phyloP scores from a whole-genome alignment of 2,888 invertebrate species.

The Pyralis farinalis region DNA sequence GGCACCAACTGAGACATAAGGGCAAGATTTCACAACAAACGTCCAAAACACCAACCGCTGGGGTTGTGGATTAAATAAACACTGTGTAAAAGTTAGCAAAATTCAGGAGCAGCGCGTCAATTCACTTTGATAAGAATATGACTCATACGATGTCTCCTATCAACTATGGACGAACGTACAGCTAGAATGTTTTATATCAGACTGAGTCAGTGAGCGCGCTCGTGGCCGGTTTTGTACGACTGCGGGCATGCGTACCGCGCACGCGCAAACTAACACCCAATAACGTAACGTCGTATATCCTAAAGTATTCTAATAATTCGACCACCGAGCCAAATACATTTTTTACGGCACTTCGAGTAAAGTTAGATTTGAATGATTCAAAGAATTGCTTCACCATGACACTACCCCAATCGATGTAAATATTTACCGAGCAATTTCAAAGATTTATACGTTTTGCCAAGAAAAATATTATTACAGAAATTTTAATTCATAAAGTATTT shows the following conservation, averaged over 20 bases:
- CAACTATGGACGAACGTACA: conserved; percentile 57
- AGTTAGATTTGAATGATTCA: conserved; percentile 55
- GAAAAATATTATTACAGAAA: not conserved
- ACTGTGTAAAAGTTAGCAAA: conserved; percentile 46
- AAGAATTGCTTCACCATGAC: conserved; percentile 58
- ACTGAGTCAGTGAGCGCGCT: conserved; percentile 72
- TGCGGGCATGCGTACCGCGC: conserved; percentile 56
- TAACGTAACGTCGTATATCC: conserved; percentile 45
- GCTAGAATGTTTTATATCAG: conserved; percentile 75
- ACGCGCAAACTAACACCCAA: conserved; percentile 50
- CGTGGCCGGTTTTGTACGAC: conserved; percentile 72
- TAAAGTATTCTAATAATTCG: conserved; percentile 62
- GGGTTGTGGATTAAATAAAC: conserved; percentile 32
- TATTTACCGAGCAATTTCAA: conserved; percentile 15
- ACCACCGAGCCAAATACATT: conserved; percentile 59
- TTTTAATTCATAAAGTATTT: not conserved
- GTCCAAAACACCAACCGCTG: conserved; percentile 54
- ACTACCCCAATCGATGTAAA: conserved; percentile 31
- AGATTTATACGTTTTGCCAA: conserved; percentile 28
- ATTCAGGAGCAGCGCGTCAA: conserved; percentile 44
- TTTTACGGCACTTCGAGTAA: conserved; percentile 43
- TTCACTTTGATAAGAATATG: conserved; percentile 71
- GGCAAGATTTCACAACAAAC: conserved; percentile 55
- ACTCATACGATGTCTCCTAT: conserved; percentile 58
- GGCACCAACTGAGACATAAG: conserved; percentile 85